Evolutionary conservation across 1,140 invertebrate species (phyloP).

Genomic region (Calosoma granatense): DNA sequence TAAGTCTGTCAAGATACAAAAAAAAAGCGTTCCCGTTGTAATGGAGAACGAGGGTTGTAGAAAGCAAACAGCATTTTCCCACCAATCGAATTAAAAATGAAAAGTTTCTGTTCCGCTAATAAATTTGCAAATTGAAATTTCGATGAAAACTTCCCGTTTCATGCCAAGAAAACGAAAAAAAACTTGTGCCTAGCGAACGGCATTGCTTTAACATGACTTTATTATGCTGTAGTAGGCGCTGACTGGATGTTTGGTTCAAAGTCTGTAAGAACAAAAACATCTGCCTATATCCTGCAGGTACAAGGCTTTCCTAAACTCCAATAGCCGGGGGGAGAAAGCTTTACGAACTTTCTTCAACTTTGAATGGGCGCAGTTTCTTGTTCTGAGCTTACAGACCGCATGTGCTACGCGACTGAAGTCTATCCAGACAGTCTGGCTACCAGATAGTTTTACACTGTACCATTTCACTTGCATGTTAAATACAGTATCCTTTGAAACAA

Average conservation of each 20-base stretch:
- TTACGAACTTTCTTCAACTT: not conserved
- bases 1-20: not conserved
- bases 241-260: not conserved
- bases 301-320: not conserved
- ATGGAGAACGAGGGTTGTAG: not conserved
- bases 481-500: too few species aligned
- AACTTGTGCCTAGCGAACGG: too few species aligned
- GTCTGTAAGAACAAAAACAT: conserved; percentile 1
- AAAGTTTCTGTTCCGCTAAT: not conserved
- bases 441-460: too few species aligned
- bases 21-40: not conserved
- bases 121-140: not conserved
- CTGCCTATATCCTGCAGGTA: conserved; percentile 1
- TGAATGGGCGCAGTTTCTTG: not conserved
- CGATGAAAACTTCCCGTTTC: too few species aligned
- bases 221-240: not conserved
- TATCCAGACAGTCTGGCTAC: too few species aligned
- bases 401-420: too few species aligned
- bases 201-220: too few species aligned
- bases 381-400: conserved; percentile 3
- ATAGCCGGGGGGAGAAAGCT: not conserved
- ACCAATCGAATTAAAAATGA: not conserved
- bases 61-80: not conserved
- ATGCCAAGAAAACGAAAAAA: too few species aligned
- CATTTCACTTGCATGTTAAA: too few species aligned